Evolutionary conservation across 2,797 vertebrate genomes (phyloP).

Genomic region (Anabacerthia variegaticeps): DNA sequence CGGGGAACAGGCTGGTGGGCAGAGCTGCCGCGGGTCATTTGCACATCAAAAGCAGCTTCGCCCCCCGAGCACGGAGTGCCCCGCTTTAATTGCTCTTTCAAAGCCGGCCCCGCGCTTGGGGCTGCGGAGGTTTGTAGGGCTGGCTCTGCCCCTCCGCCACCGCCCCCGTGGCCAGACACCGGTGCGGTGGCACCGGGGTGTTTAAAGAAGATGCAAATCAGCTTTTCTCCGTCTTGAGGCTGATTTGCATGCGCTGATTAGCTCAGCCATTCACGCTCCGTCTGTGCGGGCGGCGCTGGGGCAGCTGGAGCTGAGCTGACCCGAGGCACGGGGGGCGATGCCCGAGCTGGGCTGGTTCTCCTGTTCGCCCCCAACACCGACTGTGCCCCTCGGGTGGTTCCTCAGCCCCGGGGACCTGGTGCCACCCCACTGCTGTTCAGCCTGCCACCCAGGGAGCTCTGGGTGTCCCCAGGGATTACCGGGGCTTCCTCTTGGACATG

Average conservation of each 20-base stretch:
- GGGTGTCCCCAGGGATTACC: accelerated
- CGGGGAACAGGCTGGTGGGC: not conserved
- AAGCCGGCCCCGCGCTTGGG: not conserved
- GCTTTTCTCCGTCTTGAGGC: not conserved
- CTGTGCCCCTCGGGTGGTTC: accelerated
- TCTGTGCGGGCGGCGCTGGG: not conserved
- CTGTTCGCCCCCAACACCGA: not conserved
- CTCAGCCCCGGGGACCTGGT: not conserved
- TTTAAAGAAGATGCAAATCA: conserved; percentile 12
- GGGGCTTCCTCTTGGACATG: not conserved
- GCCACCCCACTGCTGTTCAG: accelerated
- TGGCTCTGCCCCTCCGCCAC: not conserved
- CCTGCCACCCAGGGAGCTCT: too few species aligned
- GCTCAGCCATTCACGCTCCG: not conserved
- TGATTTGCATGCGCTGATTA: not conserved
- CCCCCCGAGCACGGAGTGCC: not conserved
- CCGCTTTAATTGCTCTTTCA: not conserved
- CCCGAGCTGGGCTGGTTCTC: not conserved
- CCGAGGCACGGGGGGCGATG: not conserved
- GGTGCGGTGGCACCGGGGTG: not conserved
- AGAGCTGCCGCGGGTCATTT: not conserved
- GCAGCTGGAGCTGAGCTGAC: not conserved
- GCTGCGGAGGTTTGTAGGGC: not conserved
- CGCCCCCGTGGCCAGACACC: not conserved
- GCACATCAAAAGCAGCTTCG: conserved; percentile 49